Evolutionary conservation across 2,797 vertebrate species (phyloP).

Genomic region (Melanotaenia parkinsoni): DNA sequence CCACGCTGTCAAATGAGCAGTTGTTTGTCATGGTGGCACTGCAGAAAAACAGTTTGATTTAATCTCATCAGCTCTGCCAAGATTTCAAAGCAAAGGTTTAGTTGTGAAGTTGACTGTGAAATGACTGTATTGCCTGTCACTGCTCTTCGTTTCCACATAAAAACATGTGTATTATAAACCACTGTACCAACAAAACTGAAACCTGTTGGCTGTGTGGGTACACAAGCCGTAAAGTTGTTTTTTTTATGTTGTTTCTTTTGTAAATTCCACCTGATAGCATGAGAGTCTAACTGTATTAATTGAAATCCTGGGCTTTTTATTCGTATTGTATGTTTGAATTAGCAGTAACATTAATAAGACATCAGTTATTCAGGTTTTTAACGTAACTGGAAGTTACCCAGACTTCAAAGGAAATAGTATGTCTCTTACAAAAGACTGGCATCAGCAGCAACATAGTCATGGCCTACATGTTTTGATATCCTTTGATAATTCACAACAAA

Average conservation of each 20-base stretch:
- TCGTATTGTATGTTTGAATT: background rate
- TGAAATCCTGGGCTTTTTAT: background rate
- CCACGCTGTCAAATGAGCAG: constrained; percentile 73
- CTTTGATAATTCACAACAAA: background rate
- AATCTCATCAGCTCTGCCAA: constrained; percentile 11
- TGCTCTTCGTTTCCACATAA: constrained; percentile 33
- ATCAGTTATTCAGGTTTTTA: background rate
- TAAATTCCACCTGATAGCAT: constrained; percentile 6
- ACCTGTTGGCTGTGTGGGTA: constrained; percentile 40
- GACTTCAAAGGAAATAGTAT: background rate
- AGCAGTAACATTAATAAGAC: background rate
- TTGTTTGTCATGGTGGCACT: constrained; percentile 32
- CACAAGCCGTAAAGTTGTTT: constrained; percentile 14
- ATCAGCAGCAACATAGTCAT: background rate
- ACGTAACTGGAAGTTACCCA: background rate
- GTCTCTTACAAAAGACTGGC: background rate
- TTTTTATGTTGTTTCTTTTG: constrained; percentile 1
- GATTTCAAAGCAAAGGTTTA: constrained; percentile 22
- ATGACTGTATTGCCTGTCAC: constrained; percentile 30
- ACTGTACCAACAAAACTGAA: background rate
- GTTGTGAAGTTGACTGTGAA: background rate
- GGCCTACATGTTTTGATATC: background rate
- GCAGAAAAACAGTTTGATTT: constrained; percentile 12
- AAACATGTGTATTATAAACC: background rate
- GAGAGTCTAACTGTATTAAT: background rate